Evolutionary conservation across 2,888 invertebrate species (phyloP).

Genomic region (Suillia variegata): DNA sequence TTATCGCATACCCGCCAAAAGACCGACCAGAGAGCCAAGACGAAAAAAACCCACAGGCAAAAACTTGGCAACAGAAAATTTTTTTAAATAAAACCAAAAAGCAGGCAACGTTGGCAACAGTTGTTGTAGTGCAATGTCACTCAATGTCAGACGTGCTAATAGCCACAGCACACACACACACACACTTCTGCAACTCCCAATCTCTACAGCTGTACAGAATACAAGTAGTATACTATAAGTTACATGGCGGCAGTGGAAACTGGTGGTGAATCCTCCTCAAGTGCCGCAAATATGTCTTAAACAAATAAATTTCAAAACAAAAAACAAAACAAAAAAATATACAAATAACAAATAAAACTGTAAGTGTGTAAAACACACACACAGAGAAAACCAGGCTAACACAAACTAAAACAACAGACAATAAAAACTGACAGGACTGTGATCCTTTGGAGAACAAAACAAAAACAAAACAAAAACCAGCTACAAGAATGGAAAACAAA

Average conservation of each 20-base stretch:
- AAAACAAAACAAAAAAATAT: background rate
- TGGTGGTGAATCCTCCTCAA: slow-evolving; percentile 3
- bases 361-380: slow-evolving; percentile 9
- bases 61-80: background rate
- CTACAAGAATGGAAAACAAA: slow-evolving; percentile 1
- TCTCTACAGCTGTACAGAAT: too few species aligned
- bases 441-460: too few species aligned
- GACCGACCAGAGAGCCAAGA: background rate
- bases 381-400: background rate
- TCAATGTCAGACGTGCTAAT: slow-evolving; percentile 34
- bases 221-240: too few species aligned
- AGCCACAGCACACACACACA: slow-evolving; percentile 8
- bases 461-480: too few species aligned
- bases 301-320: slow-evolving; percentile 1
- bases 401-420: slow-evolving; percentile 11
- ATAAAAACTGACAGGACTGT: slow-evolving; percentile 20
- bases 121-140: slow-evolving; percentile 30
- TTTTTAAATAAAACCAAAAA: background rate
- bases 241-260: background rate
- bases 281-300: slow-evolving; percentile 22
- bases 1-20: slow-evolving; percentile 12
- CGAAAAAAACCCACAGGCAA: background rate
- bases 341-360: background rate
- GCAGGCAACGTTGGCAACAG: slow-evolving; percentile 12
- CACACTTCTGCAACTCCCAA: too few species aligned